Percentiles rank a stretch among this genome's conserved stretches.
phyloP scores from a whole-genome alignment of 2,888 invertebrate genomes.

The Esperia sulphurella region DNA sequence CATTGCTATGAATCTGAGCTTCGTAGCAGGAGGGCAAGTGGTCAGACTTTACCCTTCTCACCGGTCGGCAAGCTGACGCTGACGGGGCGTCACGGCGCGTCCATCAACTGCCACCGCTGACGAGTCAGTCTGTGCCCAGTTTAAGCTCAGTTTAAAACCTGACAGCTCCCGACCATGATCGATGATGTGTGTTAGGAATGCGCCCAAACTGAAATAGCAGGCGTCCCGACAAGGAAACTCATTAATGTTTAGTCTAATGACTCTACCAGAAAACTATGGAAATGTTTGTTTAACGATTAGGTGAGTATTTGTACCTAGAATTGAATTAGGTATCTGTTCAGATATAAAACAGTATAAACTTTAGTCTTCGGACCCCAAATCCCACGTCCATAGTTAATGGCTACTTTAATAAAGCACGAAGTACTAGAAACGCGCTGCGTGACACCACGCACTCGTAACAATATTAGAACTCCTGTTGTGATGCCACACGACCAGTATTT shows the following conservation, averaged over 20 bases:
- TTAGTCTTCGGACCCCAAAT: conserved; percentile 22
- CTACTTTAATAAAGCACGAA: conserved; percentile 52
- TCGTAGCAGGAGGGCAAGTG: conserved; percentile 37
- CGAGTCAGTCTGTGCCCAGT: conserved; percentile 49
- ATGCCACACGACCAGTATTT: conserved; percentile 65
- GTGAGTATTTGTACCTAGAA: neutral
- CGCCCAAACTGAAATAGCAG: conserved; percentile 56
- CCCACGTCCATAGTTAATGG: conserved; percentile 44
- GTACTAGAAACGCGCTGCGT: conserved; percentile 44
- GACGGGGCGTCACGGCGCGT: conserved; percentile 56
- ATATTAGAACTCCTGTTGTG: conserved; percentile 68
- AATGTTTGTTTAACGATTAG: conserved; percentile 17
- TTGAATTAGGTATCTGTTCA: neutral
- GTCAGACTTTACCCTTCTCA: conserved; percentile 29
- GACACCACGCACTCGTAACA: conserved; percentile 42
- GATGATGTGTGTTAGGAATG: conserved; percentile 56
- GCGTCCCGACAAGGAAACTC: conserved; percentile 33
- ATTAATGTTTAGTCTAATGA: conserved; percentile 57
- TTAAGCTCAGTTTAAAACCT: conserved; percentile 63
- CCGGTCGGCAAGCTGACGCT: conserved; percentile 35
- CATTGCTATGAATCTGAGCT: conserved; percentile 16
- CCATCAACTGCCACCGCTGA: conserved; percentile 65
- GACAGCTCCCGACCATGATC: conserved; percentile 61
- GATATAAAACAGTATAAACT: neutral
- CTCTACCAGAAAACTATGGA: conserved; percentile 40